Conservation (phyloP, 2,888 invertebrate species). For the Zygothrica quintamaculata region DNA sequence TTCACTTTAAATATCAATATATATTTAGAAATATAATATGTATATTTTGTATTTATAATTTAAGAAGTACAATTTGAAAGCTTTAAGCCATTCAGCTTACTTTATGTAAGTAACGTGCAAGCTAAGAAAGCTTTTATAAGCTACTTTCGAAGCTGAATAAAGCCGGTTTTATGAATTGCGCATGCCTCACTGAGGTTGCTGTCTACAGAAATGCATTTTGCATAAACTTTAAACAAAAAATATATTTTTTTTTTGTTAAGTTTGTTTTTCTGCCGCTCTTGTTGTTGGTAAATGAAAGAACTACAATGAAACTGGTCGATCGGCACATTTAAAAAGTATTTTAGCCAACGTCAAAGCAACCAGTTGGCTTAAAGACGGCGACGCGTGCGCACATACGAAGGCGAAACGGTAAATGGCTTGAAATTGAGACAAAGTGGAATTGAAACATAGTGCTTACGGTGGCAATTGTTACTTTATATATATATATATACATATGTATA, state of each 20-base stretch:
- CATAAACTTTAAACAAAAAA: constrained; percentile 59
- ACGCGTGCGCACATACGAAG: constrained; percentile 65
- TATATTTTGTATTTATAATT: too few species aligned
- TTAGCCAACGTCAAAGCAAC: constrained; percentile 27
- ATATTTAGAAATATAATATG: too few species aligned
- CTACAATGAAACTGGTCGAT: constrained; percentile 46
- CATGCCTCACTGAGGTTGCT: constrained; percentile 46
- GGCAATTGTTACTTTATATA: too few species aligned
- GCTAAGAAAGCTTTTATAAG: constrained; percentile 6
- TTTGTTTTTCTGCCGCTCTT: constrained; percentile 19
- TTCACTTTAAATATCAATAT: too few species aligned
- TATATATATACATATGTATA: too few species aligned
- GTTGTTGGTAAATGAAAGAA: constrained; percentile 3
- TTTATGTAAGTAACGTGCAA: too few species aligned
- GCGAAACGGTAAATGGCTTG: constrained; percentile 45
- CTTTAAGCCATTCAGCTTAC: not conserved
- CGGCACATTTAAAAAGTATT: constrained; percentile 43
- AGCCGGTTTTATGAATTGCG: constrained; percentile 68
- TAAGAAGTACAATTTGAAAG: too few species aligned
- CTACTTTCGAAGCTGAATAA: constrained; percentile 3
- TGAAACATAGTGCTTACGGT: constrained; percentile 18
- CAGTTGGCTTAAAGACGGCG: constrained; percentile 59
- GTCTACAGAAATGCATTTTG: constrained; percentile 58
- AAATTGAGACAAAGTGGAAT: constrained; percentile 31
- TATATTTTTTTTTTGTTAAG: too few species aligned